A percentile compares a stretch with the other conserved stretches of the same genome.
phyloP scores from a whole-genome alignment of 1,140 invertebrate genomes.

The fruit fly (Drosophila melanogaster) region DNA sequence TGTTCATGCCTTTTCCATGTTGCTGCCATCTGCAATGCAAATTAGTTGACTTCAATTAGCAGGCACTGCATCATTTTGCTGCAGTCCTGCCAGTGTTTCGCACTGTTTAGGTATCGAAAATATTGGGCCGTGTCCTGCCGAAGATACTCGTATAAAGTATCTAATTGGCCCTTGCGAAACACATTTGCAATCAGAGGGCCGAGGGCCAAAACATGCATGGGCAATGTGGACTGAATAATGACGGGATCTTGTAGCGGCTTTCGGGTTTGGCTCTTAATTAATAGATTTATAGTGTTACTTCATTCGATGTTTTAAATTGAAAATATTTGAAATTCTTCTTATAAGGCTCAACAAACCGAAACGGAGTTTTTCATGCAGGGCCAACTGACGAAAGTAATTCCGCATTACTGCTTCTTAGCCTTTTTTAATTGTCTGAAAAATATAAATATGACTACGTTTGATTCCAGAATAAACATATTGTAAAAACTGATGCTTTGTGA shows the following conservation, averaged over 20 bases:
- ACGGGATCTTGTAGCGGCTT: slow-evolving; percentile 22
- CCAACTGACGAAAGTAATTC: background rate
- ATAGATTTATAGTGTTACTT: background rate
- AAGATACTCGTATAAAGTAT: slow-evolving; percentile 4
- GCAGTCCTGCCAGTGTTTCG: slow-evolving; percentile 23
- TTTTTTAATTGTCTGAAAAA: slow-evolving; percentile 1
- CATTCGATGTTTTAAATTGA: background rate
- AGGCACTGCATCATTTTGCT: slow-evolving; percentile 53
- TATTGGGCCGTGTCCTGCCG: slow-evolving; percentile 15
- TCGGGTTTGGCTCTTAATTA: slow-evolving; percentile 7
- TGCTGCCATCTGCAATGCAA: slow-evolving; percentile 50
- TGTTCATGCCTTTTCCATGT: slow-evolving; percentile 46
- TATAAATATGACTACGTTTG: background rate
- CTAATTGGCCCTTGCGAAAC: slow-evolving; percentile 19
- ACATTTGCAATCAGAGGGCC: slow-evolving; percentile 13
- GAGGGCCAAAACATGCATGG: slow-evolving; percentile 26
- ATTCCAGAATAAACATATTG: too few species aligned
- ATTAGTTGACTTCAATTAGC: slow-evolving; percentile 63
- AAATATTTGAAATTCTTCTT: too few species aligned
- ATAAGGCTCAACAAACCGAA: too few species aligned
- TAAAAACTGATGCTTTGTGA: slow-evolving; percentile 1
- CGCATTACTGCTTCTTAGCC: background rate
- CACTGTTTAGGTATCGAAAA: slow-evolving; percentile 19
- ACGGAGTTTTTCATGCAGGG: too few species aligned
- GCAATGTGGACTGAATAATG: slow-evolving; percentile 27